Evolutionary conservation across 2,113 vertebrate species (phyloP).

Genomic region (Strix uralensis): DNA sequence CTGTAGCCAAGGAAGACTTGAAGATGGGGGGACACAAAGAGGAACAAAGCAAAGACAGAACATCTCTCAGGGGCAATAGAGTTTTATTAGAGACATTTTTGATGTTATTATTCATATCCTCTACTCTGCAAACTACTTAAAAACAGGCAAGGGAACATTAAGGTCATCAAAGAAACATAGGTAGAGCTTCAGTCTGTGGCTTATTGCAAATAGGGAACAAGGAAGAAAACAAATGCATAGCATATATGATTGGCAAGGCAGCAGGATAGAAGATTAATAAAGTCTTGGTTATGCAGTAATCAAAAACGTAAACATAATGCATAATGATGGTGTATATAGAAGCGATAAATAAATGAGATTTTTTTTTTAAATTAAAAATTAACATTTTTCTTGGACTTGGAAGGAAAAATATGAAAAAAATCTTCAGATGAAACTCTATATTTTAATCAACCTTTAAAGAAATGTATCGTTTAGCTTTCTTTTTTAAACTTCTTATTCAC

Average conservation of each 20-base stretch:
- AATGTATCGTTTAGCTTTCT: background rate
- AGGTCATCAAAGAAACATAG: slow-evolving; percentile 15
- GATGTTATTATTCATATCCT: slow-evolving; percentile 40
- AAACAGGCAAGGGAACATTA: slow-evolving; percentile 36
- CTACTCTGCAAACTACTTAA: slow-evolving; percentile 29
- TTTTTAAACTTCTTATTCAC: background rate
- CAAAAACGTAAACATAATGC: background rate
- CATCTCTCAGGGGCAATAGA: background rate
- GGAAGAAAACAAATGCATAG: background rate
- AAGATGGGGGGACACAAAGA: background rate
- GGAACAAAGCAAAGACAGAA: background rate
- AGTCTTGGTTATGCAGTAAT: background rate
- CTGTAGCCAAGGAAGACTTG: background rate
- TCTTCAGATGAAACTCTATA: background rate
- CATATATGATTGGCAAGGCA: background rate
- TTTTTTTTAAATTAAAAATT: background rate
- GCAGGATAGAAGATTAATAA: background rate
- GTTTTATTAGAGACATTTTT: slow-evolving; percentile 5
- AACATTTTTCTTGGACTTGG: background rate
- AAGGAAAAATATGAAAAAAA: background rate
- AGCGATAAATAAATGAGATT: background rate
- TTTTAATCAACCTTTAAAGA: background rate
- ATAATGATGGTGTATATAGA: background rate
- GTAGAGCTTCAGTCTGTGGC: background rate
- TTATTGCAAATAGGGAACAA: background rate